These are phyloP conservation scores for Entelurus aequoreus DNA, from an alignment of 2,113 vertebrate species.

Conservation along the genomic window DNA sequence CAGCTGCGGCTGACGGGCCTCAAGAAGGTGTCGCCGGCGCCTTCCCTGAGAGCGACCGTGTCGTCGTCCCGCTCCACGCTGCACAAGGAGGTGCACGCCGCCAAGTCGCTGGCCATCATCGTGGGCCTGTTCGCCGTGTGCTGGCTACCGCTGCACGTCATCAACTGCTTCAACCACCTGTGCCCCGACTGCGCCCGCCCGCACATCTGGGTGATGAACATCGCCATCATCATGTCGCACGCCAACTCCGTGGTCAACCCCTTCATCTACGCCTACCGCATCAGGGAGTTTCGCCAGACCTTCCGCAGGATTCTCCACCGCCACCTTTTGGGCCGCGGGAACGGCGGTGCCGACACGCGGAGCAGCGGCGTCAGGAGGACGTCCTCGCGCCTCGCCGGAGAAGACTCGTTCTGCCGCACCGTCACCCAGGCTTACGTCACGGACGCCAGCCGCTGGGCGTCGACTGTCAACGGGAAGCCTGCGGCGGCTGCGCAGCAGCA, in stretches of 20 bases:
- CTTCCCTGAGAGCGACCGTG: background rate
- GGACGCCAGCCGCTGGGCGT: constrained; percentile 37
- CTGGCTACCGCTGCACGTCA: constrained; percentile 90
- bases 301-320: constrained; percentile 85
- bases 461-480: constrained; percentile 59
- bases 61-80: constrained; percentile 72
- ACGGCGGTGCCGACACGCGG: constrained; percentile 24
- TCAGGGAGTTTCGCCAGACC: constrained; percentile 87
- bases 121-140: constrained; percentile 92
- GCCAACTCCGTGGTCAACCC: constrained; percentile 95
- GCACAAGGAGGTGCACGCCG: constrained; percentile 89
- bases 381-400: constrained; percentile 56
- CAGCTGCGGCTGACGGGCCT: constrained; percentile 88
- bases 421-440: constrained; percentile 67
- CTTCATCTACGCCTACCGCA: constrained; percentile 92
- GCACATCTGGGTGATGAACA: constrained; percentile 82
- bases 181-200: constrained; percentile 72
- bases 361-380: constrained; percentile 51
- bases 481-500: constrained; percentile 17
- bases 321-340: constrained; percentile 70
- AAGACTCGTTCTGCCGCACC: constrained; percentile 56
- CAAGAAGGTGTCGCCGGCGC: constrained; percentile 63
- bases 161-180: constrained; percentile 89
- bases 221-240: constrained; percentile 90
- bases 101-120: constrained; percentile 92